Evolutionary conservation across 2,797 vertebrate genomes (phyloP).

Genomic region (Sebastes elongatus): DNA sequence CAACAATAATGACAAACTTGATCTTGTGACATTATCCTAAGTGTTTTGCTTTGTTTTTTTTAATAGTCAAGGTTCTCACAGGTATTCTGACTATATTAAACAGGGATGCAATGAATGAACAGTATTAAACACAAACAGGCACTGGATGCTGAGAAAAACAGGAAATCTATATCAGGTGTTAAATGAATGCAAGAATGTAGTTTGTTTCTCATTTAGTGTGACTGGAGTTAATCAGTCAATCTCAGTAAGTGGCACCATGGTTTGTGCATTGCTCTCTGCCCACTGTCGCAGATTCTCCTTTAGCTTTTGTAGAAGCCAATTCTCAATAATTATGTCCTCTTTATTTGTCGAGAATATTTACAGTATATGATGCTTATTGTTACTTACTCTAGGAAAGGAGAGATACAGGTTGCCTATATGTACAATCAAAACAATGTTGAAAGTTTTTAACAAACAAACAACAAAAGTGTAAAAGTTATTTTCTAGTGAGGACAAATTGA

Average conservation of each 20-base stretch:
- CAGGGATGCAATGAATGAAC: slow-evolving; percentile 5
- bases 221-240: not conserved
- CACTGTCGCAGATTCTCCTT: not conserved
- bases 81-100: slow-evolving; percentile 11
- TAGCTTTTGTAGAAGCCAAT: not conserved
- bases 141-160: not conserved
- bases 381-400: no score
- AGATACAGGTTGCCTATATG: not conserved
- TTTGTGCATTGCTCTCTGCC: not conserved
- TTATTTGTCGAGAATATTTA: not conserved
- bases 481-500: not conserved
- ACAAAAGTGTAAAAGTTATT: not conserved
- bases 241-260: not conserved
- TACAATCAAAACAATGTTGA: not conserved
- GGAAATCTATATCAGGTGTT: not conserved
- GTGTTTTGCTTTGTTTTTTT: not conserved
- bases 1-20: not conserved
- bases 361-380: no score
- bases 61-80: not conserved
- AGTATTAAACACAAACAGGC: not conserved
- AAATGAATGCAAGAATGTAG: not conserved
- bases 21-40: not conserved
- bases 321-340: not conserved
- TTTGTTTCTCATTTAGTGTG: not conserved
- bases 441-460: not conserved